Percentiles rank a stretch among this genome's conserved stretches.
phyloP scores from a whole-genome alignment of 2,113 vertebrate genomes.

The Siniperca knerii region DNA sequence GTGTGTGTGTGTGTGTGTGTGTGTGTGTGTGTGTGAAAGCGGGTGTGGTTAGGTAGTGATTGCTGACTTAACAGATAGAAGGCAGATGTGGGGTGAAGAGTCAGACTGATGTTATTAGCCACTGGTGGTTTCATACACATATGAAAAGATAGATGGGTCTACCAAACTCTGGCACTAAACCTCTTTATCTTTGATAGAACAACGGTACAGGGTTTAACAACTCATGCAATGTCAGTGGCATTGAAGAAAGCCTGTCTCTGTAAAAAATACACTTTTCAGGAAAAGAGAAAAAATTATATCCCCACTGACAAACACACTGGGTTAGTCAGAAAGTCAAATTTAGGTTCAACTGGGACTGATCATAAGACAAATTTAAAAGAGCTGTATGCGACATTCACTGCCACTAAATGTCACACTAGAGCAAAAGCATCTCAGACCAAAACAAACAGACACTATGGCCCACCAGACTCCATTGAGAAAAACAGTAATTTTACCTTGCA shows the following conservation, averaged over 20 bases:
- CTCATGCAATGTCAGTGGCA: neutral
- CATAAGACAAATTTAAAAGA: neutral
- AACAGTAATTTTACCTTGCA: no score
- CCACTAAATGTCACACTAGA: no score
- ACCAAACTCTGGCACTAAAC: constrained; percentile 25
- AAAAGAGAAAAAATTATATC: neutral
- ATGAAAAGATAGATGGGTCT: constrained; percentile 44
- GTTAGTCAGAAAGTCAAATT: neutral
- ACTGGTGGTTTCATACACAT: constrained; percentile 36
- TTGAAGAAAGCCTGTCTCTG: neutral
- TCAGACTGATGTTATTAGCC: constrained; percentile 48
- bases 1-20: no score
- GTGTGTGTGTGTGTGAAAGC: neutral
- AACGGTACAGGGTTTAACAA: neutral
- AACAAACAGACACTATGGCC: no score
- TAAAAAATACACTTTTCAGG: neutral
- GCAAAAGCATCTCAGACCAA: no score
- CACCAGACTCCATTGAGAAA: no score
- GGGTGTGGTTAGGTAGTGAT: constrained; percentile 33
- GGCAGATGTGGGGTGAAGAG: constrained; percentile 57
- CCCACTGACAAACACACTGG: neutral
- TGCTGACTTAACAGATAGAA: constrained; percentile 58
- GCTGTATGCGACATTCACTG: no score
- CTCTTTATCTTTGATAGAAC: constrained; percentile 31
- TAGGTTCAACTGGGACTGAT: neutral